These are phyloP conservation scores for Xiphophorus birchmanni DNA, from an alignment of 2,797 vertebrate species.

Conservation along the genomic window DNA sequence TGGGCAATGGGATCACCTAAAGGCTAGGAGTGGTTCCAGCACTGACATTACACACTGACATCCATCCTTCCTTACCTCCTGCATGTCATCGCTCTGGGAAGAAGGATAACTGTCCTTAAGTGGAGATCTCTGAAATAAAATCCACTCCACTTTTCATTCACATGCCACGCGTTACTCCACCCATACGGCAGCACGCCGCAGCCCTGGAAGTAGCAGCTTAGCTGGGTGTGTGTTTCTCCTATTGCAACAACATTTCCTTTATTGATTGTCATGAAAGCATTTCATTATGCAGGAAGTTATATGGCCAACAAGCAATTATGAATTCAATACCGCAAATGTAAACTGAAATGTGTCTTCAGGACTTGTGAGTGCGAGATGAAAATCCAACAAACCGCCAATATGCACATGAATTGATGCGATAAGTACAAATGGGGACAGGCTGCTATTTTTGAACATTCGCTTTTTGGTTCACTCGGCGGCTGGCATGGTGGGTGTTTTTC, in stretches of 20 bases:
- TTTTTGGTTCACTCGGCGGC: conserved; percentile 67
- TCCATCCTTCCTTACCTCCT: conserved; percentile 59
- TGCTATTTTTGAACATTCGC: conserved; percentile 64
- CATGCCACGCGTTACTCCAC: conserved; percentile 23
- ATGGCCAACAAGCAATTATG: conserved; percentile 80
- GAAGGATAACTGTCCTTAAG: conserved; percentile 46
- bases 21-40: conserved; percentile 61
- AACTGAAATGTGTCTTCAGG: conserved; percentile 75
- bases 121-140: conserved; percentile 66
- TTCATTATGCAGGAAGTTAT: conserved; percentile 79
- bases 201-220: conserved; percentile 57
- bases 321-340: conserved; percentile 77
- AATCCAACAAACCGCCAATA: conserved; percentile 55
- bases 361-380: conserved; percentile 53
- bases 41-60: conserved; percentile 51
- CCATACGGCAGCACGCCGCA: conserved; percentile 42
- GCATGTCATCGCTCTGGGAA: conserved; percentile 55
- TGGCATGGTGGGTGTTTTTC: conserved; percentile 65
- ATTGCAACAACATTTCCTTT: conserved; percentile 74
- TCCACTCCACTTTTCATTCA: conserved; percentile 46
- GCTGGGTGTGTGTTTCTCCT: conserved; percentile 68
- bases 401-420: neutral
- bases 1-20: conserved; percentile 59
- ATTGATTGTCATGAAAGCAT: conserved; percentile 80
- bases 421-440: conserved; percentile 38